Conservation (phyloP, 2,888 invertebrate genomes). For the Apotomis capreana region DNA sequence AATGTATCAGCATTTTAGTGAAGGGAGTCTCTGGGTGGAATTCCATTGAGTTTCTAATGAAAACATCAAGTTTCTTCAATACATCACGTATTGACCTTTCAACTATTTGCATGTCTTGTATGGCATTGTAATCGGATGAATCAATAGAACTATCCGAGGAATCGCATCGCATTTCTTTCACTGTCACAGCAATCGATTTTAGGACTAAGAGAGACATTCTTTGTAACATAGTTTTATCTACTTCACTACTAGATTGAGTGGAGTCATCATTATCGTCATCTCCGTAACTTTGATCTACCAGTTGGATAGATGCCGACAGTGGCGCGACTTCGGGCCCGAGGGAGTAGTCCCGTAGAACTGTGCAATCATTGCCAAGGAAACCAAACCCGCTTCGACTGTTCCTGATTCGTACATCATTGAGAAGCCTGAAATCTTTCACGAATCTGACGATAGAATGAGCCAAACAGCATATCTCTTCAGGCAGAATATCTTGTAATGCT, state of each 20-base stretch:
- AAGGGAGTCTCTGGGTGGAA: conserved; percentile 95
- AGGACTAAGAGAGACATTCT: conserved; percentile 93
- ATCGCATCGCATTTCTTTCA: conserved; percentile 94
- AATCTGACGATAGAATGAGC: conserved; percentile 93
- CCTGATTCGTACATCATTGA: conserved; percentile 82
- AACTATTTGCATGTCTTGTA: conserved; percentile 94
- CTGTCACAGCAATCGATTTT: conserved; percentile 94
- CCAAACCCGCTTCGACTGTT: conserved; percentile 76
- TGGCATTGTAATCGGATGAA: conserved; percentile 92
- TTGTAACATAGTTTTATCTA: conserved; percentile 91
- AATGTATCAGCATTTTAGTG: conserved; percentile 93
- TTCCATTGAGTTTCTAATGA: conserved; percentile 90
- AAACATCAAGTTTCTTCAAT: conserved; percentile 90
- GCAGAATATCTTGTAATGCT: conserved; percentile 93
- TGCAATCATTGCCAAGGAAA: conserved; percentile 75
- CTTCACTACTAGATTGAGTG: conserved; percentile 74
- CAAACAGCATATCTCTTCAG: conserved; percentile 93
- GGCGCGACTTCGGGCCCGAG: conserved; percentile 68
- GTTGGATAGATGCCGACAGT: conserved; percentile 68
- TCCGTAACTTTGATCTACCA: conserved; percentile 77
- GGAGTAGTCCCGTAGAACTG: conserved; percentile 67
- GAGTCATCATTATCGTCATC: conserved; percentile 71
- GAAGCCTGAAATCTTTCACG: conserved; percentile 91
- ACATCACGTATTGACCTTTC: conserved; percentile 94
- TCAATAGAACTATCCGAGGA: conserved; percentile 93